Evolutionary conservation across 2,113 vertebrate species (phyloP).

Genomic region (Notothenia rossii): DNA sequence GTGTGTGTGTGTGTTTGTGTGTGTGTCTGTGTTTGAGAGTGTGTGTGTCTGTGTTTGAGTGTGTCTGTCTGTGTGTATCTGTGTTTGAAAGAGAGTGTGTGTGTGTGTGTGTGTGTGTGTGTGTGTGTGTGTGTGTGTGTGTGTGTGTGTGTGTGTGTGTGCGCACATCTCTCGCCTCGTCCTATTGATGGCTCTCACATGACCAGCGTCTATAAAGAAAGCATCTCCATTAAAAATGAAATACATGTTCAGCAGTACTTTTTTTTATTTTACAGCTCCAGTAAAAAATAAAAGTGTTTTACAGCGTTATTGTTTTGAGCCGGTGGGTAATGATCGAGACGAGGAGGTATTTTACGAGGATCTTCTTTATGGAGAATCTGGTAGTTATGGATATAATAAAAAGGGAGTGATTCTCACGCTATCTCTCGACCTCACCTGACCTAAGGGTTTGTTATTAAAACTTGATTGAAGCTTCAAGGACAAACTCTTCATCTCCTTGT

Average conservation of each 20-base stretch:
- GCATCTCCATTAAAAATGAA: constrained; percentile 77
- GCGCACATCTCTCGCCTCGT: constrained; percentile 68
- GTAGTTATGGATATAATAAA: constrained; percentile 72
- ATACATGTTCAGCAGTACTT: constrained; percentile 69
- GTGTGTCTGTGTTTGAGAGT: no score
- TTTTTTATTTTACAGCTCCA: constrained; percentile 80
- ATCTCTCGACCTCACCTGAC: constrained; percentile 54
- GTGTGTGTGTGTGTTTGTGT: constrained; percentile 3
- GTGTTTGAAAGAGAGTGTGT: no score
- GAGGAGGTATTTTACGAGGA: constrained; percentile 80
- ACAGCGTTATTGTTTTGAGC: constrained; percentile 84
- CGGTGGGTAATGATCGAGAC: constrained; percentile 73
- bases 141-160: constrained; percentile 4
- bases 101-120: constrained; percentile 32
- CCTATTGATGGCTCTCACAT: constrained; percentile 82
- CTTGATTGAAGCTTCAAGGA: background rate
- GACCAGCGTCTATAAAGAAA: constrained; percentile 79
- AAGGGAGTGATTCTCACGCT: constrained; percentile 80
- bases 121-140: constrained; percentile 24
- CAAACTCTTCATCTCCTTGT: background rate
- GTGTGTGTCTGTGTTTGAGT: constrained; percentile 16
- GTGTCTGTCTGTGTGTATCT: no score
- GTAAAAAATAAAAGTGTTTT: constrained; percentile 83
- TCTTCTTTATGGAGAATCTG: constrained; percentile 78
- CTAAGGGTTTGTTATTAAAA: background rate